These are phyloP conservation scores for Clarias platycephalus DNA, from an alignment of 2,797 vertebrate genomes.

Conservation along the genomic window DNA sequence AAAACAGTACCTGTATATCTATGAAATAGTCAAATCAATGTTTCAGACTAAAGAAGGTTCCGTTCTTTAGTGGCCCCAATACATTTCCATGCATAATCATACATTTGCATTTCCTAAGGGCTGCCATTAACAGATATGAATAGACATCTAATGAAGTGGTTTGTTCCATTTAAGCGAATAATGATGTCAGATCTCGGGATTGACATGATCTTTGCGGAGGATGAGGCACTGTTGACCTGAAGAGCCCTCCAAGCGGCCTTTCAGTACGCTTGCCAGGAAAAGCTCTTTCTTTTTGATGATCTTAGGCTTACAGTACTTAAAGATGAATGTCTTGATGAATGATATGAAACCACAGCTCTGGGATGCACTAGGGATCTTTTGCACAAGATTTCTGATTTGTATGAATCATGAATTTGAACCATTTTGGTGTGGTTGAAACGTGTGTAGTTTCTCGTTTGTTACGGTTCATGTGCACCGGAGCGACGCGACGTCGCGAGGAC, in stretches of 20 bases:
- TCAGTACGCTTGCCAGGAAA: conserved; percentile 41
- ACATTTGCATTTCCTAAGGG: conserved; percentile 2
- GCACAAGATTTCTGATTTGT: conserved; percentile 3
- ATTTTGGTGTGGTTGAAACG: neutral
- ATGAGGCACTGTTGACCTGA: conserved; percentile 23
- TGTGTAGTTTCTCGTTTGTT: neutral
- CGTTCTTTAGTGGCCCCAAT: neutral
- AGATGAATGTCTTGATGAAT: conserved; percentile 36
- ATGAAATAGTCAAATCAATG: neutral
- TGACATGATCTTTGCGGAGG: neutral
- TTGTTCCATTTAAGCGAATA: conserved; percentile 33
- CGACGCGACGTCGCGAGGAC: neutral
- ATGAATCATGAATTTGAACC: neutral
- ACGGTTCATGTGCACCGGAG: neutral
- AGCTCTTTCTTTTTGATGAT: conserved; percentile 40
- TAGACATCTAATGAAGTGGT: conserved; percentile 28
- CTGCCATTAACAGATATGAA: conserved; percentile 24
- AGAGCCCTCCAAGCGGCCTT: conserved; percentile 39
- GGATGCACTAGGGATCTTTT: neutral
- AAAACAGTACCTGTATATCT: neutral
- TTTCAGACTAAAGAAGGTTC: neutral
- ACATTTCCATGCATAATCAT: neutral
- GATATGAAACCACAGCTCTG: neutral
- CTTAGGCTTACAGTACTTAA: conserved; percentile 43
- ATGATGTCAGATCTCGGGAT: conserved; percentile 12